Base-by-base conservation (phyloP, 2,113 vertebrate genomes). In the Hippopotamus amphibius region DNA sequence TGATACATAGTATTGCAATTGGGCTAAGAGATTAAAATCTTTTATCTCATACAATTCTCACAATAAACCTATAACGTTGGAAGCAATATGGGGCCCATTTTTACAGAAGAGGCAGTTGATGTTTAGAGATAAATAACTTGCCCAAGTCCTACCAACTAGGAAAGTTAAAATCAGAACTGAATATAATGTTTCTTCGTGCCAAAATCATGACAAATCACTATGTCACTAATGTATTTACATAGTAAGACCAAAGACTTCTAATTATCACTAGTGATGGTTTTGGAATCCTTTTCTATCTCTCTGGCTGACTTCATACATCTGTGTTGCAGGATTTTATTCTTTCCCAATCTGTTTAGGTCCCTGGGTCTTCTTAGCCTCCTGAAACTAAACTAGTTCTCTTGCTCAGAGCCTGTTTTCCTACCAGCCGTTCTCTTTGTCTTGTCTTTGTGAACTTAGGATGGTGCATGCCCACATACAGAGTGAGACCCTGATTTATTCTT, bases 261-360 rank as follows among this genome's bases (percentile, higher is more conserved):
- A 41, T 24, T 16, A 7, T 19, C 33, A 1, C 46, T 1, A 1
- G 26, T 13, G 48, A 48, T 0, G 2, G 1, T 55, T 59, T 37
- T 19, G 22, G 33, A 16, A 10, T 55, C 19, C 4, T 46, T 48
- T 33, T 57, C 41, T 33, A 0, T 12, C 37, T 5, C 12, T 57
- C 19, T 0, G 53, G 81, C 8, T 50, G 74, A 21, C 48, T 6
- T 76, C 30, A 7, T 5, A 4, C 6, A 11, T 66, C 37, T 53
- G 12, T 46, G 16, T 2, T 0, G 21, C 5, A 1, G 6, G 63
- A 22, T 13, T n/a, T 50, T 43, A 26, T 53, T n/a, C 55, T 53
- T 30, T 66, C 28, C 10, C 79, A 3, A 43, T 12, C 50, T 43
- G 16, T 9, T 74, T 65, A 24, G 48, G 83, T 19, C 48, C 41